Conservation (phyloP, 2,888 invertebrate genomes). For the Panopea generosa region DNA sequence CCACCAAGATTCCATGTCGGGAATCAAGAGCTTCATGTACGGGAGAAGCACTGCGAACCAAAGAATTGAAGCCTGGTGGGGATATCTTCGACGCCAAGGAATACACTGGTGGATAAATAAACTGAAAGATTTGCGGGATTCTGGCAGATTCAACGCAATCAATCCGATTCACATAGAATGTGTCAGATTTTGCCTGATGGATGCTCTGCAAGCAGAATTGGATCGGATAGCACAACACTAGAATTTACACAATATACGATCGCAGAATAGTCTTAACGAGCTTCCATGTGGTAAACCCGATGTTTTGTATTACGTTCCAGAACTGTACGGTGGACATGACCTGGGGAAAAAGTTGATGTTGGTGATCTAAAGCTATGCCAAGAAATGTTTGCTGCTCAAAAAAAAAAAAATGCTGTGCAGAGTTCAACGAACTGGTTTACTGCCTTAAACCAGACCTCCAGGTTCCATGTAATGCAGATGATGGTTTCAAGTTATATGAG, state of each 20-base stretch:
- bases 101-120: constrained; percentile 24
- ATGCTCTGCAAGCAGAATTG: constrained; percentile 8
- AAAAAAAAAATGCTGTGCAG: constrained; percentile 6
- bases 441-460: constrained; percentile 17
- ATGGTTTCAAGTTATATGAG: constrained; percentile 13
- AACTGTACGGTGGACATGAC: too few relatives aligned
- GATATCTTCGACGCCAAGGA: constrained; percentile 18
- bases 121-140: constrained; percentile 15
- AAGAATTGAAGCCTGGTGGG: constrained; percentile 31
- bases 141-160: constrained; percentile 4
- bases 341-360: too few relatives aligned
- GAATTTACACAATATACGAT: constrained; percentile 22
- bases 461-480: constrained; percentile 9
- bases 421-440: constrained; percentile 12
- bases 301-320: too few relatives aligned
- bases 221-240: constrained; percentile 17
- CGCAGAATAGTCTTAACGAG: constrained; percentile 10
- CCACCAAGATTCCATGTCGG: constrained; percentile 20
- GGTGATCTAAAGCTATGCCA: too few relatives aligned
- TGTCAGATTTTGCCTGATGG: constrained; percentile 9
- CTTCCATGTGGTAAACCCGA: neutral
- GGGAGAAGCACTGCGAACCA: constrained; percentile 39
- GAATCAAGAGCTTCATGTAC: constrained; percentile 36
- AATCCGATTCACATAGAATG: constrained; percentile 15
- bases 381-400: too few relatives aligned